These are phyloP conservation scores for Tachyglossus aculeatus DNA, from an alignment of 2,797 vertebrate genomes.

Conservation along the genomic window DNA sequence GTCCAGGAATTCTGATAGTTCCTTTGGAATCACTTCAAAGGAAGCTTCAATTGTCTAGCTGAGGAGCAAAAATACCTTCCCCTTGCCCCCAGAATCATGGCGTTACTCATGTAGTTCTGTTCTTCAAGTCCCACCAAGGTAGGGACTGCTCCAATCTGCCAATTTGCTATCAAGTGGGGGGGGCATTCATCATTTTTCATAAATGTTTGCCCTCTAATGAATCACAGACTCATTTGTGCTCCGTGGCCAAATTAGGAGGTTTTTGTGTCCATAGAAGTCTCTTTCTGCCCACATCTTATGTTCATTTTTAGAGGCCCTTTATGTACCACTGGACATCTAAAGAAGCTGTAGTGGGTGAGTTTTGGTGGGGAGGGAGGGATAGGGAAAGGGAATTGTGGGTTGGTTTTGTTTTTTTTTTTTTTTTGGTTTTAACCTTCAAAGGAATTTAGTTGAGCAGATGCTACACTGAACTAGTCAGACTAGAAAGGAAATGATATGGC, in stretches of 20 bases:
- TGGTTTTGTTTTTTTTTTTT: too few relatives aligned
- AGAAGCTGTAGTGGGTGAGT: slow-evolving; percentile 23
- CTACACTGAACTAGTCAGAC: slow-evolving; percentile 79
- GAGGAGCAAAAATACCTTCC: slow-evolving; percentile 51
- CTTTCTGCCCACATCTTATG: too few relatives aligned
- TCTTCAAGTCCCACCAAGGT: slow-evolving; percentile 63
- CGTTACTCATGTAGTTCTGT: slow-evolving; percentile 66
- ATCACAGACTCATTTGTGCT: too few relatives aligned
- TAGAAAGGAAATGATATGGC: slow-evolving; percentile 81
- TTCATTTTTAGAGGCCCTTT: too few relatives aligned
- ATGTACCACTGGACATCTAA: slow-evolving; percentile 53
- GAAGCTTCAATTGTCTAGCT: slow-evolving; percentile 54
- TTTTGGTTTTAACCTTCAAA: slow-evolving; percentile 81
- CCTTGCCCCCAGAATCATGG: slow-evolving; percentile 47
- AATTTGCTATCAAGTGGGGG: slow-evolving; percentile 39
- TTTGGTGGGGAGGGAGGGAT: slow-evolving; percentile 42
- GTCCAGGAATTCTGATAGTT: slow-evolving; percentile 63
- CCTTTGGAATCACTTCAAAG: slow-evolving; percentile 67
- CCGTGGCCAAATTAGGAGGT: too few relatives aligned
- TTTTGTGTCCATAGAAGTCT: too few relatives aligned
- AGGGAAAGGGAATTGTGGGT: slow-evolving; percentile 31
- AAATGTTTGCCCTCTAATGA: too few relatives aligned
- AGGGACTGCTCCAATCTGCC: slow-evolving; percentile 68
- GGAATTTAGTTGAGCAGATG: slow-evolving; percentile 83
- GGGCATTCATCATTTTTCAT: slow-evolving; percentile 54